These are phyloP conservation scores for Amblyraja radiata DNA, from an alignment of 2,797 vertebrate species.

Conservation along the genomic window DNA sequence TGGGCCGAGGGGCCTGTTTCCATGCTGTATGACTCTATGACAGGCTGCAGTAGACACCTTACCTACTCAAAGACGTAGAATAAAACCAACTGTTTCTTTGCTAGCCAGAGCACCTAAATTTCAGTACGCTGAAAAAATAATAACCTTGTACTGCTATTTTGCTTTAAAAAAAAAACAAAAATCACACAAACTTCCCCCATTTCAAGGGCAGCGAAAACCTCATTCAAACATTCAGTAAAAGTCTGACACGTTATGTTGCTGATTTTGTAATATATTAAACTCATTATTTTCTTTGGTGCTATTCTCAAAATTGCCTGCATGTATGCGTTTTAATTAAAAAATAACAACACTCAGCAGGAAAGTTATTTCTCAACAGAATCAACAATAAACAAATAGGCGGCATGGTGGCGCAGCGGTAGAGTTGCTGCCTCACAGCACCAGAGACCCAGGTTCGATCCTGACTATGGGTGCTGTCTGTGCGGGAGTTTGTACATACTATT, in stretches of 20 bases:
- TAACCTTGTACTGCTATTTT: neutral
- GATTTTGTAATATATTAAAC: too few species aligned
- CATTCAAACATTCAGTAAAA: neutral
- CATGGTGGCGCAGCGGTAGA: too few species aligned
- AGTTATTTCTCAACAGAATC: neutral
- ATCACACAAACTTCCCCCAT: neutral
- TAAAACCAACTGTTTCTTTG: neutral
- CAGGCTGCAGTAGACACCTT: neutral
- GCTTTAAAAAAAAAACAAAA: neutral
- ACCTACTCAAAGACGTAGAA: neutral
- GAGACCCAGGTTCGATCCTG: too few species aligned
- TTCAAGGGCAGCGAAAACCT: neutral
- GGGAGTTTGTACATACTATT: too few species aligned
- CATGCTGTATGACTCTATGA: too few species aligned
- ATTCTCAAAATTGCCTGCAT: too few species aligned
- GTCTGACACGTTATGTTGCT: neutral
- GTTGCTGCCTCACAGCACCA: too few species aligned
- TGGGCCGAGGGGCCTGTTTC: too few species aligned
- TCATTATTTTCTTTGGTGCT: too few species aligned
- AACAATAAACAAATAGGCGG: neutral
- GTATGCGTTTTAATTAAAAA: too few species aligned
- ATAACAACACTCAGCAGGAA: neutral
- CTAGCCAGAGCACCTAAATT: neutral
- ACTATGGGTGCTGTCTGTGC: too few species aligned
- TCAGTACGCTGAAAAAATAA: neutral